A percentile compares a stretch with the other conserved stretches of the same genome.
phyloP scores from a whole-genome alignment of 2,888 invertebrate genomes.

The Flabesymbios commensalis region DNA sequence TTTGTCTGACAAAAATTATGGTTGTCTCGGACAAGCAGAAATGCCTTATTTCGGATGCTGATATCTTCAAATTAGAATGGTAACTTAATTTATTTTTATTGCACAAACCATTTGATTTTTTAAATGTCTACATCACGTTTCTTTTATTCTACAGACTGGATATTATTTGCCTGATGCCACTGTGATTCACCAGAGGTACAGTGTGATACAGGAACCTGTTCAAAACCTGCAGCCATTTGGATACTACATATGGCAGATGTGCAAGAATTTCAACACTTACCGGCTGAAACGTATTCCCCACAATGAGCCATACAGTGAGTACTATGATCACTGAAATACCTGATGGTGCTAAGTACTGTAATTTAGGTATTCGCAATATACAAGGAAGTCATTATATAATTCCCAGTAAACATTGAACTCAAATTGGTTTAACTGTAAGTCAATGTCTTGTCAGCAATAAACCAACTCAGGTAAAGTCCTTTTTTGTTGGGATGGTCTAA shows the following conservation, averaged over 20 bases:
- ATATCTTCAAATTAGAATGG: too few relatives aligned
- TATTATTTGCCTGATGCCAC: slow-evolving; percentile 83
- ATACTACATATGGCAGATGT: slow-evolving; percentile 73
- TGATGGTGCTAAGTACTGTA: slow-evolving; percentile 15
- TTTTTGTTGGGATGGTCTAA: too few relatives aligned
- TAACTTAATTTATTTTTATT: not conserved
- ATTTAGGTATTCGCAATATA: too few relatives aligned
- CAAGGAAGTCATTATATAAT: too few relatives aligned
- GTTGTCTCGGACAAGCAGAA: too few relatives aligned
- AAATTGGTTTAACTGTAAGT: too few relatives aligned
- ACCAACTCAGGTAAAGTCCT: too few relatives aligned
- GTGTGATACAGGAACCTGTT: slow-evolving; percentile 76
- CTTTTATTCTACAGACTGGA: slow-evolving; percentile 45
- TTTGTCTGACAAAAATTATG: too few relatives aligned
- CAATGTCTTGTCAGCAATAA: too few relatives aligned
- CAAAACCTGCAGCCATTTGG: slow-evolving; percentile 70
- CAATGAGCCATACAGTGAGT: slow-evolving; percentile 21
- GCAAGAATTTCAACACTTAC: slow-evolving; percentile 74
- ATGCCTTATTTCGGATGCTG: too few relatives aligned
- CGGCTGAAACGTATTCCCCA: slow-evolving; percentile 65
- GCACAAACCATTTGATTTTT: not conserved
- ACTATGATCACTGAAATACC: not conserved
- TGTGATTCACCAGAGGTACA: slow-evolving; percentile 76
- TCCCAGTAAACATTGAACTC: too few relatives aligned
- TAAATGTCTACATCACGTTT: not conserved